A percentile compares a stretch with the other conserved stretches of the same genome.
phyloP scores from a whole-genome alignment of 2,888 invertebrate genomes.

The Linnaemya tessellans region DNA sequence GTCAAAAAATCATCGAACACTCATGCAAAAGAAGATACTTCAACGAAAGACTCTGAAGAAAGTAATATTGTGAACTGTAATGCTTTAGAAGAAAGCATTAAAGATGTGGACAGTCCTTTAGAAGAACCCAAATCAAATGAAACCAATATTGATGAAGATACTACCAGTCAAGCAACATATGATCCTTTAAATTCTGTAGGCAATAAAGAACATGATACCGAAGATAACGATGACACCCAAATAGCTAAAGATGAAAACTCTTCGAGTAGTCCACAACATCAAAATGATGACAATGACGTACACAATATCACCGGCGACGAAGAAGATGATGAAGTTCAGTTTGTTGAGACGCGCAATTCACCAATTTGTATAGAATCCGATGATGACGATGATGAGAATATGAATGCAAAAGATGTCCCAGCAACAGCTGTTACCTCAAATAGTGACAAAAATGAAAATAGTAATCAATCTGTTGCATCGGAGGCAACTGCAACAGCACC shows the following conservation, averaged over 20 bases:
- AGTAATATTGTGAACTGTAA: slow-evolving; percentile 24
- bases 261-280: neutral
- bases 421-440: slow-evolving; percentile 1
- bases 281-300: neutral
- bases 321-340: slow-evolving; percentile 75
- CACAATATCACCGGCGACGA: no score
- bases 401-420: slow-evolving; percentile 38
- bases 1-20: slow-evolving; percentile 36
- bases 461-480: slow-evolving; percentile 19
- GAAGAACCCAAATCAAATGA: slow-evolving; percentile 39
- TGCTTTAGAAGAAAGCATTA: slow-evolving; percentile 52
- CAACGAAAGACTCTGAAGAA: slow-evolving; percentile 30
- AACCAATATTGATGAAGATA: slow-evolving; percentile 36
- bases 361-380: slow-evolving; percentile 77
- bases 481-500: slow-evolving; percentile 50
- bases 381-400: slow-evolving; percentile 71
- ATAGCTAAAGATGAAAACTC: slow-evolving; percentile 27
- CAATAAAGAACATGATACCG: slow-evolving; percentile 11
- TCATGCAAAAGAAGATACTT: slow-evolving; percentile 28
- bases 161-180: slow-evolving; percentile 31
- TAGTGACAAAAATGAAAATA: slow-evolving; percentile 3
- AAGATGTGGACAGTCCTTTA: neutral
- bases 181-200: slow-evolving; percentile 66
- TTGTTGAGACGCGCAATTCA: slow-evolving; percentile 75
- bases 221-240: slow-evolving; percentile 16